Evolutionary conservation across 2,888 invertebrate genomes (phyloP), one percentile per base, ranked within the genome.

Genomic region (Pyrochroa serraticornis): DNA sequence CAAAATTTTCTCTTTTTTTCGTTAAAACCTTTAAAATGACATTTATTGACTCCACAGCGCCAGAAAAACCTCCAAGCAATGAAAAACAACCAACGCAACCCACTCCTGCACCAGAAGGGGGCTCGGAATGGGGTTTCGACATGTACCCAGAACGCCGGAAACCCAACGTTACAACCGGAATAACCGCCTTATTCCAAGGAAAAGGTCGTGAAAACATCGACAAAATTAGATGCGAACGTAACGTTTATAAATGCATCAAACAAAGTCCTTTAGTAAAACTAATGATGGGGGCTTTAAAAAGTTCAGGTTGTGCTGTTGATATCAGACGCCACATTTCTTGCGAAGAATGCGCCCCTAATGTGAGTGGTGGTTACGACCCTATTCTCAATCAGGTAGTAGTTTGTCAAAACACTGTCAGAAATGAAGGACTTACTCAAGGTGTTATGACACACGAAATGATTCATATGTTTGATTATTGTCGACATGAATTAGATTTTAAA

Each of bases 401-500:
- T 1, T 97, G 97, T 70, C 93, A 96, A 75, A 97, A 97, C 78
- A 89, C 87, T 52, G 89, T 90, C 0, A 83, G 79, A 12, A 83
- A 81, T 22, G 83, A 87, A 73, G 86, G 87, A 7, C 82, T 88
- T 76, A 86, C 93, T 0, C 91, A 91, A 75, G 90, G 89, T 13
- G 91, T 95, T 0, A 76, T 97, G 37, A 87, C 90, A 0, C 97
- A 97, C 71, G 97, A 97, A 79, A 86, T 97, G 85, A 90, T 97
- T 42, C 97, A 97, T 77, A 96, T 97, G 93, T 97, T 95, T 74
- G 97, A 97, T 78, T 92, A 87, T 75, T 97, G 97, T 76, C 85
- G 89, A 38, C 92, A 95, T 65, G 86, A 97, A 42, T 75, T 96
- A 52, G 91, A 97, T 79, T 93, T 95, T 70, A 89, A 86, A 68